Base-by-base conservation (phyloP, 2,797 vertebrate species). In the Morelia viridis region DNA sequence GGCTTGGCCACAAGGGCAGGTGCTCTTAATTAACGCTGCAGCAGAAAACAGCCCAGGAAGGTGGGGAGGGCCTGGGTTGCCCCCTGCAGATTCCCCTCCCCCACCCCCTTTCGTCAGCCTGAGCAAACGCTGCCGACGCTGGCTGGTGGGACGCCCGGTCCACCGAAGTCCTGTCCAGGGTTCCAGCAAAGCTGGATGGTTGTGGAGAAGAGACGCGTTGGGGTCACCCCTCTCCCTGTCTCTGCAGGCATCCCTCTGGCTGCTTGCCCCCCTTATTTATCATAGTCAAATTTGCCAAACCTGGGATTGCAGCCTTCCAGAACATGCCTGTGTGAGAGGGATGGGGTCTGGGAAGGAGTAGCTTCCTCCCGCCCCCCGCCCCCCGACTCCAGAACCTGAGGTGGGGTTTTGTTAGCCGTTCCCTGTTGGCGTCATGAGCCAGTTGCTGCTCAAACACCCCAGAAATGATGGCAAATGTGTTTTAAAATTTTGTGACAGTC, bases 401-500 rank as follows among this genome's bases (percentile, higher is more conserved):
- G 76, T 46, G 84, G 5, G 89, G 46, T 5, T 89, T 93, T 93
- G 92, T 94, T 88, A 76, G 89, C 64, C 87, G 92, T 64, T 90
- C 91, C 85, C 93, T 46, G 35, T 94, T 90, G 62, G n/a, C 0
- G 46, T 76, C 65, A 80, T 3, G 91, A 95, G 90, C 94, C 93
- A 93, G 93, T 76, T 92, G 92, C 96, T 94, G 91, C 94, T 94
- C 64, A 92, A 96, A 89, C 92, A 93, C 95, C 95, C 96, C 96
- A 93, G 95, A 94, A 95, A 96, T 83, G 95, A 95, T 89, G 91
- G 95, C 88, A 96, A 96, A 95, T 94, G 94, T 95, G 94, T 95
- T 96, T 95, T 96, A 96, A 96, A 96, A 96, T 96, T 96, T 96
- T 92, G 94, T 95, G 96, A 95, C 95, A 96, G 94, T 92, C 91